Evolutionary conservation across 37 sponge, comb jelly and placozoan species (phyloP).

Genomic region (Hormiphora californensis): DNA sequence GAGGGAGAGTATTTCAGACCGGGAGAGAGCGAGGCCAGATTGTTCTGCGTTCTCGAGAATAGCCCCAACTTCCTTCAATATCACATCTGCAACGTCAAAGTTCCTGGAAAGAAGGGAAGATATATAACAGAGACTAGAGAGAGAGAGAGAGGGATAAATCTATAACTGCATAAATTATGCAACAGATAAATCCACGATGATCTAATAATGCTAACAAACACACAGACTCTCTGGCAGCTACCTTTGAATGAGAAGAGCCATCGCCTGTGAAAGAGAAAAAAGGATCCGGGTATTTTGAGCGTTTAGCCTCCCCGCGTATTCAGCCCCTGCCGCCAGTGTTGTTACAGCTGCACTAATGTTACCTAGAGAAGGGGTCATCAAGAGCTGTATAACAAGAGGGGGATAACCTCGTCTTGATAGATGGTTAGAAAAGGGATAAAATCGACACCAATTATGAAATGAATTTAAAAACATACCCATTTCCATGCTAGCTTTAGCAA

Average conservation of each 20-base stretch:
- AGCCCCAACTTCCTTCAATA: constrained; percentile 16
- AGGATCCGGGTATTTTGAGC: constrained; percentile 17
- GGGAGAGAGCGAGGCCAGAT: constrained; percentile 5
- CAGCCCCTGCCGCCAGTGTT: background rate
- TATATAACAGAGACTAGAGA: background rate
- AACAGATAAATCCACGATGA: no score
- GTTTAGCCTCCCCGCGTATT: constrained; percentile 25
- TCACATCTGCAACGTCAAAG: constrained; percentile 30
- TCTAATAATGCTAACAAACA: background rate
- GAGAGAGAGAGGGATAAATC: no score
- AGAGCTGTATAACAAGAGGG: background rate
- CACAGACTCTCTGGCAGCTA: no score
- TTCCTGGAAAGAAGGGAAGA: background rate
- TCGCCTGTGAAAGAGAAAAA: constrained; percentile 25
- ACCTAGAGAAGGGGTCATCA: background rate
- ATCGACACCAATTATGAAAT: background rate
- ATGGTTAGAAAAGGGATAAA: background rate
- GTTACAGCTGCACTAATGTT: background rate
- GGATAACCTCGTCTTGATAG: background rate
- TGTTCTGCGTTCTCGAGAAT: constrained; percentile 28
- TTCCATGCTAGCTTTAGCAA: no score
- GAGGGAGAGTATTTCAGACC: background rate
- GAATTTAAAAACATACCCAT: background rate
- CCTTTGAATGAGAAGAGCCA: constrained; percentile 33
- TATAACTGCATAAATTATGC: no score